These are phyloP conservation scores for Drosophila paranaensis DNA, from an alignment of 2,888 invertebrate species.

Conservation along the genomic window DNA sequence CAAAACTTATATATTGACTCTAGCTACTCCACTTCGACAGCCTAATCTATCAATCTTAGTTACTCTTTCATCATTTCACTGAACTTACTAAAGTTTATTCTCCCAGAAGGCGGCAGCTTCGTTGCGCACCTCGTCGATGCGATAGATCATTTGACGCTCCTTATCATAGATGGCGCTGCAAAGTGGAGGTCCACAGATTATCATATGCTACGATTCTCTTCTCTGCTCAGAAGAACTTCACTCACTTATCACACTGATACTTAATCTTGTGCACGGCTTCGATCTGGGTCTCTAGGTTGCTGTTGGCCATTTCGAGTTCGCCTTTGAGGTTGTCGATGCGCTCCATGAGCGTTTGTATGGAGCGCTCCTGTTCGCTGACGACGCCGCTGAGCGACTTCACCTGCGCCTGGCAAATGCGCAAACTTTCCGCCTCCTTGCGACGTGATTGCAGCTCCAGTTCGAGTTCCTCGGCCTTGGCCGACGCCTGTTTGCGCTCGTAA, in stretches of 20 bases:
- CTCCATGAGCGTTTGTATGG: conserved; percentile 85
- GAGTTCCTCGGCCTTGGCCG: conserved; percentile 82
- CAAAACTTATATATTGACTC: too few relatives aligned
- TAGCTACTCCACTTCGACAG: too few relatives aligned
- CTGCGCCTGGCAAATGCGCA: conserved; percentile 87
- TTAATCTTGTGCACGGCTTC: conserved; percentile 85
- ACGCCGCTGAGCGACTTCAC: conserved; percentile 86
- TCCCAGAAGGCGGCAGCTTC: conserved; percentile 88
- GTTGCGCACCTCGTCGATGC: conserved; percentile 86
- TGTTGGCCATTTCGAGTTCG: conserved; percentile 86
- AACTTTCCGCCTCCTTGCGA: conserved; percentile 84
- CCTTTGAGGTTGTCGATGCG: conserved; percentile 86
- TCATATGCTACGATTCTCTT: not conserved
- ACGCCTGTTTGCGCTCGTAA: conserved; percentile 86
- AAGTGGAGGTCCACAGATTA: not conserved
- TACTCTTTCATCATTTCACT: too few relatives aligned
- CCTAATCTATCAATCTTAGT: too few relatives aligned
- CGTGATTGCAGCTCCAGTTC: conserved; percentile 78
- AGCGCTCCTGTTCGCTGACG: conserved; percentile 86
- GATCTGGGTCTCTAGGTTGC: conserved; percentile 86
- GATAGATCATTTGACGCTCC: conserved; percentile 85
- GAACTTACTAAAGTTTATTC: conserved; percentile 85
- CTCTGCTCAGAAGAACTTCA: not conserved
- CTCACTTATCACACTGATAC: conserved; percentile 84
- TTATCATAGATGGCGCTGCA: conserved; percentile 84